phyloP scores from a whole-genome alignment of 2,888 invertebrate species.

The Lottia gigantea region DNA sequence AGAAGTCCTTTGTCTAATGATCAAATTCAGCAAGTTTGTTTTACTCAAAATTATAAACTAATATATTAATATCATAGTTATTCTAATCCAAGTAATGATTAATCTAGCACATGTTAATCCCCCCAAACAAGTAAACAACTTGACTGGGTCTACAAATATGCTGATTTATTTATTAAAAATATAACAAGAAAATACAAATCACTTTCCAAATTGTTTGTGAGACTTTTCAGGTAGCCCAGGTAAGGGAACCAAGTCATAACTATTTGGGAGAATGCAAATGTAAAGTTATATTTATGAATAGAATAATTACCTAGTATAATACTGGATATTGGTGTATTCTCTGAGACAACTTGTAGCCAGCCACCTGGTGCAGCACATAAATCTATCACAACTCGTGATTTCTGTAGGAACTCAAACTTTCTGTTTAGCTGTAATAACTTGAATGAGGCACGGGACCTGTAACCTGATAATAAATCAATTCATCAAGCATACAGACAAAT shows the following conservation, averaged over 20 bases:
- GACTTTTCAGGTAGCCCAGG: too few species aligned
- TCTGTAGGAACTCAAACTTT: constrained; percentile 96
- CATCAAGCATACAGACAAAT: too few species aligned
- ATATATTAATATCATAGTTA: too few species aligned
- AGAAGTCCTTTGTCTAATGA: too few species aligned
- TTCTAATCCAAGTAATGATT: neutral
- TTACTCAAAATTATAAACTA: too few species aligned
- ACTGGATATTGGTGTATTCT: constrained; percentile 97
- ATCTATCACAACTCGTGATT: constrained; percentile 95
- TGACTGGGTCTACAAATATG: constrained; percentile 1
- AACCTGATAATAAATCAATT: constrained; percentile 76
- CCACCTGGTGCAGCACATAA: constrained; percentile 99
- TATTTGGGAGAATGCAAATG: too few species aligned
- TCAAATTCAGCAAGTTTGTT: too few species aligned
- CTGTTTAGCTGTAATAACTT: constrained; percentile 97
- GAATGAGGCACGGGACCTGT: constrained; percentile 97
- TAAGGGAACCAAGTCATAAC: too few species aligned
- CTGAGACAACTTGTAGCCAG: constrained; percentile 97
- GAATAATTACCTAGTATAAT: constrained; percentile 79
- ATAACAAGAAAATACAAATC: neutral
- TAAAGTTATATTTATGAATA: too few species aligned
- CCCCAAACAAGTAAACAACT: neutral
- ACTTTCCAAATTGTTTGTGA: too few species aligned
- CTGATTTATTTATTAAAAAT: neutral
- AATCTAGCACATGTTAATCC: constrained; percentile 8